Base-by-base conservation (phyloP, 2,113 vertebrate species). In the Gymnogyps californianus region DNA sequence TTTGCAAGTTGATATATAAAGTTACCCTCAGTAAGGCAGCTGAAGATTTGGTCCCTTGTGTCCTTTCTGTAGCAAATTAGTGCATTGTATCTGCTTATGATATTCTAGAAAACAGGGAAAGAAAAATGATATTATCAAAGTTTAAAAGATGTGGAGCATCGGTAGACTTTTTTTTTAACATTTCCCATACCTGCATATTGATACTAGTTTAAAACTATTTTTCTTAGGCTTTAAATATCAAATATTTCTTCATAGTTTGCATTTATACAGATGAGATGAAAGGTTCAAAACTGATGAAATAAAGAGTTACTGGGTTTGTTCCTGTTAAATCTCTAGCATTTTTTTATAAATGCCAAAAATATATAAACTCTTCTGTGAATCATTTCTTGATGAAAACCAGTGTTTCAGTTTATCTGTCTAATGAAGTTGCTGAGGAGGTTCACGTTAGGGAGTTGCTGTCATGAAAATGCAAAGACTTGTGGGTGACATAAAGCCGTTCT, bases 381-480 rank as follows among this genome's bases (percentile, higher is more conserved):
- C 17, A 52, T 89, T 90, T 74, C 64, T 87, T 80, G 71, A 55
- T 36, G 24, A 74, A 62, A 74, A 67, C 26, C 20, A 22, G 32
- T 34, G n/a, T 87, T 94, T 95, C 82, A 82, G 66, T 22, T 13
- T 14, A 3, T 58, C 58, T 89, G 52, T 19, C 12, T 92, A 81
- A 87, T 42, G 89, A 87, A 90, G 66, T 86, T 85, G 57, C 83
- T 92, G 76, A 32, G 61, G 89, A 82, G 86, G 42, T 86, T 94
- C 92, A 55, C 65, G 18, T 81, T 25, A 10, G 75, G 82, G 91
- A 93, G 90, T 55, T 92, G 89, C 89, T 96, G 85, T 89, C 84
- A n/a, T 22, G 51, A 66, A 80, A 85, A 72, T 61, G 75, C 14
- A 5, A 91, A 83, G 80, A 66, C 51, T 90, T 93, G 75, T 58